Evolutionary conservation across 2,888 invertebrate genomes (phyloP), one percentile per base, ranked within the genome.

Genomic region (Mellilla xanthometata): DNA sequence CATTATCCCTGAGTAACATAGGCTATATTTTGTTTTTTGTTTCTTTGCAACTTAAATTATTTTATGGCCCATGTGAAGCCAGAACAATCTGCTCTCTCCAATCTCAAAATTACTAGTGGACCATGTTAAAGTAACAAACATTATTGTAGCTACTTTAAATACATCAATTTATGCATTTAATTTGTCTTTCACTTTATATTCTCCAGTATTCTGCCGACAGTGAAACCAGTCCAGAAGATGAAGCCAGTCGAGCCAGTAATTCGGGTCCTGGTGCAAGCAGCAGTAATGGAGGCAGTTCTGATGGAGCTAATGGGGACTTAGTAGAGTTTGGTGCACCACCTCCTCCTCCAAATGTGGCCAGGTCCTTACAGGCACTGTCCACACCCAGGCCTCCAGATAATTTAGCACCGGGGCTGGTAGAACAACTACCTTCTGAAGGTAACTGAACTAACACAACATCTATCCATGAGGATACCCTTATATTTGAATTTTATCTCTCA

Each of bases 371-470:
- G 42, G 90, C 92, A 19, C 77, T 94, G 7, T 90, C 91, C 2
- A 91, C 90, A 12, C 92, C 92, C 0, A 75, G 91, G n/a, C 88
- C 85, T 2, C 86, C 90, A n/a, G 92, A 92, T 49, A 88, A 90
- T 55, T 68, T 92, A 1, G 91, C 93, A 3, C 91, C 92, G 2
- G 93, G 93, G 0, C 73, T 94, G 0, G 91, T 95, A 3, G 93
- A 94, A 62, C 92, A 93, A 52, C 74, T 95, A 41, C 95, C 95
- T 10, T 93, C 94, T 39, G 95, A 95, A 91, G 93, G 93, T 93
- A 58, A 47, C 46, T n/a, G n/a, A n/a, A n/a, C n/a, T n/a, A n/a
- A n/a, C n/a, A n/a, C n/a, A n/a, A n/a, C n/a, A n/a, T n/a, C n/a
- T n/a, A n/a, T n/a, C n/a, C n/a, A n/a, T n/a, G n/a, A n/a, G n/a